phyloP scores from a whole-genome alignment of 2,113 vertebrate genomes.

The Oophaga pumilio region DNA sequence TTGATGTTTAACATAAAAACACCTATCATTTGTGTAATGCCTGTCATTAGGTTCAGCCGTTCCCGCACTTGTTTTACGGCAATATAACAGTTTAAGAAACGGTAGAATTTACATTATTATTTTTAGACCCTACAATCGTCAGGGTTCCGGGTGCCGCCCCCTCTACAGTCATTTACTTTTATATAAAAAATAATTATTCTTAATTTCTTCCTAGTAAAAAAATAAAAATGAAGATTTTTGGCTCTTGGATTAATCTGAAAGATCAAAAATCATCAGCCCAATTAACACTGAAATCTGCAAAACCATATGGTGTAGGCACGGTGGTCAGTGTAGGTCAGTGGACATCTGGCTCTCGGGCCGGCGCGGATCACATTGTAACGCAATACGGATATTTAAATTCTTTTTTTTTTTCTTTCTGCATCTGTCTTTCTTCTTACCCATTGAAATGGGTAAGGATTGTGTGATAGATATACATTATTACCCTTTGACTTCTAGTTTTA shows the following conservation, averaged over 20 bases:
- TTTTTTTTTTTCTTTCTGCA: neutral
- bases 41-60: constrained; percentile 31
- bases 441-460: neutral
- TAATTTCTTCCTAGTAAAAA: constrained; percentile 27
- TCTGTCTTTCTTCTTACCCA: neutral
- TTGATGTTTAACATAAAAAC: constrained; percentile 57
- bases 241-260: constrained; percentile 1
- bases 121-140: constrained; percentile 25
- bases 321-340: constrained; percentile 5
- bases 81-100: neutral
- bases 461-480: constrained; percentile 36
- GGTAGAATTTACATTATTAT: neutral
- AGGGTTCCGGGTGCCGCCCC: neutral
- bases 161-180: constrained; percentile 11
- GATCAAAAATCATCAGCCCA: constrained; percentile 10
- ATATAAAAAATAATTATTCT: constrained; percentile 36
- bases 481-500: constrained; percentile 36
- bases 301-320: constrained; percentile 34
- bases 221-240: neutral
- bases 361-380: neutral
- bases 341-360: constrained; percentile 6
- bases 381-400: constrained; percentile 9
- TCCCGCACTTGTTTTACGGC: constrained; percentile 7
- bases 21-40: constrained; percentile 53
- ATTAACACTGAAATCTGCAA: constrained; percentile 41